These are phyloP conservation scores for Sinelater perroti DNA, from an alignment of 2,888 invertebrate genomes.

Conservation along the genomic window DNA sequence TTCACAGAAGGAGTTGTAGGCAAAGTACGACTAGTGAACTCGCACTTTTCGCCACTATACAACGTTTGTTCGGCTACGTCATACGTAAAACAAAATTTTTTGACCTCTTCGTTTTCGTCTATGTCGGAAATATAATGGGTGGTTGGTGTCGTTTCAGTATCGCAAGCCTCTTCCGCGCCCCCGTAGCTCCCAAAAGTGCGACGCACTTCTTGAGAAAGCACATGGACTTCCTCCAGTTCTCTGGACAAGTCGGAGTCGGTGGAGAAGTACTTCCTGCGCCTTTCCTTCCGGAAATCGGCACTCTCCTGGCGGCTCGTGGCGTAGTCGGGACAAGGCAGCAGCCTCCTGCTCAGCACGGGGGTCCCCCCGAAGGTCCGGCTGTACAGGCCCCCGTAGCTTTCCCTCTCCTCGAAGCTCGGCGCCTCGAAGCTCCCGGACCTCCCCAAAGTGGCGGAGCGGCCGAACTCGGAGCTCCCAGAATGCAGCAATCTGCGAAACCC, in stretches of 20 bases:
- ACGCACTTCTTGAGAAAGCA: constrained; percentile 50
- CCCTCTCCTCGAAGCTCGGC: constrained; percentile 13
- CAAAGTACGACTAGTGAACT: constrained; percentile 19
- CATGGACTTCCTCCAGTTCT: constrained; percentile 56
- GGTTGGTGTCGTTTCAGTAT: constrained; percentile 2
- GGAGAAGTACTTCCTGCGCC: constrained; percentile 52
- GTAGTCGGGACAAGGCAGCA: constrained; percentile 39
- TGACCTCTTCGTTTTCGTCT: constrained; percentile 59
- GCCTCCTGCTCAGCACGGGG: constrained; percentile 40
- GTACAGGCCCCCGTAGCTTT: neutral
- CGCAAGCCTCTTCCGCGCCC: constrained; percentile 19
- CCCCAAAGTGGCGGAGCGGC: constrained; percentile 8
- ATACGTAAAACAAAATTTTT: constrained; percentile 47
- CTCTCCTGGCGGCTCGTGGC: constrained; percentile 10
- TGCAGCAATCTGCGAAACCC: constrained; percentile 54
- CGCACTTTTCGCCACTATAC: constrained; percentile 8
- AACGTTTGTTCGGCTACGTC: constrained; percentile 19
- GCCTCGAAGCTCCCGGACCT: constrained; percentile 22
- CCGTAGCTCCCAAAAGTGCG: constrained; percentile 47
- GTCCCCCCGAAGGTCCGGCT: constrained; percentile 37
- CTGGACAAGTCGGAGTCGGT: constrained; percentile 53
- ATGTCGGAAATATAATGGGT: constrained; percentile 59
- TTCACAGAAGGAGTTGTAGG: constrained; percentile 23
- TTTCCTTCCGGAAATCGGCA: constrained; percentile 18
- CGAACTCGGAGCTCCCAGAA: constrained; percentile 47